Base-by-base conservation (phyloP, 30 jellyfish, hydroid and myxozoan species). In the Catostylus mosaicus region DNA sequence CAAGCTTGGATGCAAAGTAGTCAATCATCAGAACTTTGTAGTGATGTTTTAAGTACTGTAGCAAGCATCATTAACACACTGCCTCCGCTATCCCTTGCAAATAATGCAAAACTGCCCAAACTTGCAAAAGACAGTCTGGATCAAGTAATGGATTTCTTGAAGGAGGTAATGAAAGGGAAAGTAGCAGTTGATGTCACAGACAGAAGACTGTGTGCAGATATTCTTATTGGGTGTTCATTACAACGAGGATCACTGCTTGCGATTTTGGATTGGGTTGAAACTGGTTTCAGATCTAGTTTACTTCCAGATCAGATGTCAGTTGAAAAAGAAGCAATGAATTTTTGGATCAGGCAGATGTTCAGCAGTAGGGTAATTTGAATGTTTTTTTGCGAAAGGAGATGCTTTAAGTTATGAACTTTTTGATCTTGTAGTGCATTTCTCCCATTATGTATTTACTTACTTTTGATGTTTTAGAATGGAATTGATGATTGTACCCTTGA, bases 11-110 rank as follows among this genome's bases (percentile, higher is more conserved):
- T 40, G 63, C 89, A 93, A 34, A 29, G 87, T 26, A 81, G 69
- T 23, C 75, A 50, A 2, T 35, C 84, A 11, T 38, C 93, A 80
- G 78, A 37, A 8, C 71, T 93, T 11, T 86, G 97, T 67, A 64
- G 74, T 23, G 98, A 87, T 76, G 93, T 93, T 22, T 71, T 93
- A 64, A 51, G 68, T 24, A 86, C 98, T 29, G 88, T 78, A 16
- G 50, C 87, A 1, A 74, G 86, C 35, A 82, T 93, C 12, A 35
- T 87, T 10, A 67, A 33, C 32, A 32, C 95, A 3, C 65, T 93
- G 34, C 98, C 97, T 45, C 93, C 98, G 2, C 80, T 93, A 36
- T 80, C 98, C 11, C 97, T 93, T 19, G 80, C 92, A 8, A 86
- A 87, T 66, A 91, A 75, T 11, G 67, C 93, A 10, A 87, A 85